These are phyloP conservation scores for Hyposoter didymator DNA, from an alignment of 2,888 invertebrate genomes.

Conservation along the genomic window DNA sequence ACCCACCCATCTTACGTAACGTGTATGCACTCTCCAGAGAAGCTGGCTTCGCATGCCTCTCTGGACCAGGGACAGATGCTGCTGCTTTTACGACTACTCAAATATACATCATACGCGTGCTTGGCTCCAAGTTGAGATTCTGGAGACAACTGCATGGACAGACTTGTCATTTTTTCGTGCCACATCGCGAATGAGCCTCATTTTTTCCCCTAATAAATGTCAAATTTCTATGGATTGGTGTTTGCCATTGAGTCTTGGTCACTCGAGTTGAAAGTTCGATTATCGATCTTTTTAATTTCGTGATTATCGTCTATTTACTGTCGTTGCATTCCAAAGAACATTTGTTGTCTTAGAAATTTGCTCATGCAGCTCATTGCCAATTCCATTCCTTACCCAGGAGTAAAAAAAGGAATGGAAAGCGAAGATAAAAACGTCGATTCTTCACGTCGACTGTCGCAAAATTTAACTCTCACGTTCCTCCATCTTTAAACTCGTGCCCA, in stretches of 20 bases:
- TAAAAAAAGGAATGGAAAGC: not conserved
- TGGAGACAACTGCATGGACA: conserved; percentile 42
- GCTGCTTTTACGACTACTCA: conserved; percentile 67
- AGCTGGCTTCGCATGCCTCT: conserved; percentile 1
- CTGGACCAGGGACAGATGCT: conserved; percentile 34
- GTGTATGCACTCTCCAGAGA: conserved; percentile 43
- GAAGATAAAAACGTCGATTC: conserved; percentile 3
- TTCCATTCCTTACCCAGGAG: not conserved
- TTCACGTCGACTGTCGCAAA: conserved; percentile 21
- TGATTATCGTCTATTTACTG: not conserved
- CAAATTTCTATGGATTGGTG: not conserved
- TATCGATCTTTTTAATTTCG: not conserved
- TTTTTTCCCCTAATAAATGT: not conserved
- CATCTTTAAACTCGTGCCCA: conserved; percentile 54
- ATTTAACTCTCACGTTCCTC: conserved; percentile 33
- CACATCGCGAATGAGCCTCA: not conserved
- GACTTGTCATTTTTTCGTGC: not conserved
- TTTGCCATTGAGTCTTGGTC: too few relatives aligned
- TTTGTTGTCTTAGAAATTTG: not conserved
- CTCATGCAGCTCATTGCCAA: not conserved
- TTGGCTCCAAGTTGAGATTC: conserved; percentile 39
- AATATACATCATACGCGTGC: conserved; percentile 64
- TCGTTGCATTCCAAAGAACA: not conserved
- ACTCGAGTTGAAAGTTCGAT: not conserved
- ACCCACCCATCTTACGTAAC: conserved; percentile 32